Percentiles rank a stretch among this genome's conserved stretches.
Evolutionary conservation across 2,113 vertebrate genomes (phyloP).

Genomic region (Stercorarius parasiticus): DNA sequence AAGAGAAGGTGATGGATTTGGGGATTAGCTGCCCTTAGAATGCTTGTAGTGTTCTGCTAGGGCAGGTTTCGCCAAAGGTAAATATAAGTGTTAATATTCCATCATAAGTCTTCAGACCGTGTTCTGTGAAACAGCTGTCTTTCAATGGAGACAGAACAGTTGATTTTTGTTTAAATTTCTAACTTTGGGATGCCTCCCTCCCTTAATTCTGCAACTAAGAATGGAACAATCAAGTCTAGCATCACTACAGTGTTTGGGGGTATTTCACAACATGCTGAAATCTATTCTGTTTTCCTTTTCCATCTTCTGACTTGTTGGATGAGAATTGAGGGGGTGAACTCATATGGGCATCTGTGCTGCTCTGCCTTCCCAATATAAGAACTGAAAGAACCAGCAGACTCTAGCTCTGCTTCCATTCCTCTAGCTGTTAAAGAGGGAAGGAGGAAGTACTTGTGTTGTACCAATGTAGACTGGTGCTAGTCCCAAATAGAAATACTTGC

Average conservation of each 20-base stretch:
- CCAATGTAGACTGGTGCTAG: background rate
- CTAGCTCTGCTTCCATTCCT: background rate
- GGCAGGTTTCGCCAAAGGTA: background rate
- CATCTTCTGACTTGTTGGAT: background rate
- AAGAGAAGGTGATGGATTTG: background rate
- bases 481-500: background rate
- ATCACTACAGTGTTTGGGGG: background rate
- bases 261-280: background rate
- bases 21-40: background rate
- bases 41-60: background rate
- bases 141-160: background rate
- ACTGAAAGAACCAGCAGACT: background rate
- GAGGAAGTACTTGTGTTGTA: background rate
- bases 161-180: background rate
- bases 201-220: background rate
- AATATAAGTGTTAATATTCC: background rate
- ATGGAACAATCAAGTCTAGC: background rate
- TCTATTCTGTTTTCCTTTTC: background rate
- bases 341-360: accelerated
- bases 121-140: background rate
- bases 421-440: background rate
- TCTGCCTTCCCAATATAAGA: background rate
- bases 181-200: background rate
- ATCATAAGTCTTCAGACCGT: no score
- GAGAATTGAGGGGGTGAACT: background rate